Percentiles rank a stretch among this genome's conserved stretches.
Conservation (phyloP, 2,888 invertebrate genomes). For the Dexiosoma caninum region DNA sequence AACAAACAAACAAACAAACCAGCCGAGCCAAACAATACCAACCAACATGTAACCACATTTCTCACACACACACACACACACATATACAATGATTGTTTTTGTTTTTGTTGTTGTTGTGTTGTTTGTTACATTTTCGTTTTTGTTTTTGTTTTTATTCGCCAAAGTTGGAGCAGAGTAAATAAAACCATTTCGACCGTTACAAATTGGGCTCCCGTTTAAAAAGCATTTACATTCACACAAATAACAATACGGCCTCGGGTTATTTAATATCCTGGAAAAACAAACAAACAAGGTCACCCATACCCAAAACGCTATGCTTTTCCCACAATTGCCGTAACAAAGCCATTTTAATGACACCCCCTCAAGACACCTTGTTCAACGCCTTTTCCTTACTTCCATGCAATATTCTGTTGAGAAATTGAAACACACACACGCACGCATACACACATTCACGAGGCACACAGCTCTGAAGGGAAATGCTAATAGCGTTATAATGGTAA, state of each 20-base stretch:
- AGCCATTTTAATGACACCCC: conserved; percentile 61
- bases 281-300: conserved; percentile 59
- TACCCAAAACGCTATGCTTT: conserved; percentile 50
- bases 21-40: not conserved
- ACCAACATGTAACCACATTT: conserved; percentile 26
- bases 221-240: conserved; percentile 65
- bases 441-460: not conserved
- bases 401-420: conserved; percentile 9
- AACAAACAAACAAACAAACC: not conserved
- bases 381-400: conserved; percentile 23
- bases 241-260: conserved; percentile 64
- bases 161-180: conserved; percentile 49
- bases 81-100: conserved; percentile 4
- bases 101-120: not conserved
- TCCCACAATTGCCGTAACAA: conserved; percentile 67
- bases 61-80: conserved; percentile 13
- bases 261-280: conserved; percentile 69
- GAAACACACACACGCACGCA: not conserved
- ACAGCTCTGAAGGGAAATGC: conserved; percentile 70
- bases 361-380: conserved; percentile 56
- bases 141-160: conserved; percentile 15
- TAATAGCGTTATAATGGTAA: conserved; percentile 76
- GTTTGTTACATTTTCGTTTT: not conserved
- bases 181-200: conserved; percentile 75
- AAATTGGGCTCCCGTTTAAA: conserved; percentile 75